Evolutionary conservation across 2,113 vertebrate species (phyloP), one percentile per base, ranked within the genome.

Genomic region (Craseonycteris thonglongyai): DNA sequence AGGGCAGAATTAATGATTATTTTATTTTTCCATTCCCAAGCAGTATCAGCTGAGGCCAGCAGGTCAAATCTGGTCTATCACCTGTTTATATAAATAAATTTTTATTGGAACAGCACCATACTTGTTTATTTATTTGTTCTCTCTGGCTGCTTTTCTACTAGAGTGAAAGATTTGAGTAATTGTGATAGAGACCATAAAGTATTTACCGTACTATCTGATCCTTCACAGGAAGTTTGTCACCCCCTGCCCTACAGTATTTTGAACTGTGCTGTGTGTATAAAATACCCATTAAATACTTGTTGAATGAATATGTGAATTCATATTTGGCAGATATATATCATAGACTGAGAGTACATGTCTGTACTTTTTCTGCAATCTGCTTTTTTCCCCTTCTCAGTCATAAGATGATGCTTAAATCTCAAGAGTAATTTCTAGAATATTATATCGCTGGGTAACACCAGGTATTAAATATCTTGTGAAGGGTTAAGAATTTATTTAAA

Each of bases 351-450:
- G 8, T 30, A 96, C 7, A 8, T 56, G 7, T 63, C 58, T 51
- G 28, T 38, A 76, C 38, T 95, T 91, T 87, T 82, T 69, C 59
- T 87, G 30, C 94, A n/a, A 58, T n/a, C 18, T 68, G 24, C 65
- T n/a, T 69, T 45, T 30, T 51, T 38, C 33, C 33, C 12, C 19
- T 59, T 61, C 69, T 75, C 28, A 14, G n/a, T 69, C 49, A 7
- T 78, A 80, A 96, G 42, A 7, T 76, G 22, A 47, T 84, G 13
- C 65, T 94, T 87, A 42, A 93, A 54, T 94, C 63, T 93, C 13
- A 54, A 69, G 38, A 79, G 10, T 89, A 71, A 87, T 83, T 96
- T 88, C 49, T 89, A 89, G 66, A 88, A 21, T 86, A 24, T 84
- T 38, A 1, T 91, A 56, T 74, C 33, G 42, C 68, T 72, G 8